Evolutionary conservation across 2,797 vertebrate genomes (phyloP).

Genomic region (Chloroceryle amazona): DNA sequence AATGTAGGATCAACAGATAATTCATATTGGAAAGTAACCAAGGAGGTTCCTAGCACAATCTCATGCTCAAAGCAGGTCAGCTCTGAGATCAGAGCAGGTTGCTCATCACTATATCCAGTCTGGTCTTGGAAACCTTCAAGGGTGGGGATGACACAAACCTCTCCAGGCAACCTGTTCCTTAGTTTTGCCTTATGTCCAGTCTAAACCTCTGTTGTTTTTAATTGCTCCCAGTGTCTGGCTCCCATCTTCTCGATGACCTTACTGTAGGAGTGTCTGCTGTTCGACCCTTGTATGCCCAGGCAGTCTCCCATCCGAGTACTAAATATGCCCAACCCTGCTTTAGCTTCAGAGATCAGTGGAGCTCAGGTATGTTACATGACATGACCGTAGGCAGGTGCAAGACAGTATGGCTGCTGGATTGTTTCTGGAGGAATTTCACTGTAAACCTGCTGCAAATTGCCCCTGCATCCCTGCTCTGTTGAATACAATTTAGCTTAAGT

Average conservation of each 20-base stretch:
- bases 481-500: not conserved
- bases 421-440: not conserved
- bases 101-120: not conserved
- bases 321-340: not conserved
- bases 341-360: not conserved
- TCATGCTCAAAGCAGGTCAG: not conserved
- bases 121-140: not conserved
- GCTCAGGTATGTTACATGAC: not conserved
- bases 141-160: not conserved
- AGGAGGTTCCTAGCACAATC: not conserved
- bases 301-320: not conserved
- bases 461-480: not conserved
- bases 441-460: not conserved
- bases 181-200: not conserved
- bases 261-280: not conserved
- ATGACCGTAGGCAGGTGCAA: not conserved
- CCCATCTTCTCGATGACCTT: fast-evolving
- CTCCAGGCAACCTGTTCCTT: not conserved
- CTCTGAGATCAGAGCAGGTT: not conserved
- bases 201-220: not conserved
- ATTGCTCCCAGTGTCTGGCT: not conserved
- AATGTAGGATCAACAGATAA: not conserved
- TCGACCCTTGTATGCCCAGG: not conserved
- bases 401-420: not conserved
- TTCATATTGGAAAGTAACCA: not conserved